A percentile compares a stretch with the other conserved stretches of the same genome.
These are phyloP conservation scores for Rhabdomys dilectus DNA, from an alignment of 2,113 vertebrate species.

Conservation along the genomic window DNA sequence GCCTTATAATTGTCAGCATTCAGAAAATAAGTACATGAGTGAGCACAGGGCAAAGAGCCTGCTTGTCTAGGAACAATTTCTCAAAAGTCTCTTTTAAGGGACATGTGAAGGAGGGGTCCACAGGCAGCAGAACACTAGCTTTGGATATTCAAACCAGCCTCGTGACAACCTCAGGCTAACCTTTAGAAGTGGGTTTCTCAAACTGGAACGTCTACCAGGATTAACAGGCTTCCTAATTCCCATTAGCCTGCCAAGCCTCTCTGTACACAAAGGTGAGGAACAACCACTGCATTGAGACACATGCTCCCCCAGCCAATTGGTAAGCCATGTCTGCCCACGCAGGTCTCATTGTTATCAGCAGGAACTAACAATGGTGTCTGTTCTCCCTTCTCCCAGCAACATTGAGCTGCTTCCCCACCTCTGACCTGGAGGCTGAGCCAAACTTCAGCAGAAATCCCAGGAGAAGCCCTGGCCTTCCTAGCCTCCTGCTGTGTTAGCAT, in stretches of 20 bases:
- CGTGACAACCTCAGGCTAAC: background rate
- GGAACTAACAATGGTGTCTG: constrained; percentile 19
- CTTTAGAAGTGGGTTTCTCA: background rate
- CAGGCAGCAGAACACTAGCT: background rate
- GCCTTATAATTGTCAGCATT: constrained; percentile 3
- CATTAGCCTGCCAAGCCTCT: constrained; percentile 36
- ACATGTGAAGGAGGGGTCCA: background rate
- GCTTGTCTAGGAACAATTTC: background rate
- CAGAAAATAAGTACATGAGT: background rate
- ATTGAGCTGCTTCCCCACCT: background rate
- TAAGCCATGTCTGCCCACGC: constrained; percentile 35
- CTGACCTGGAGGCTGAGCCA: background rate
- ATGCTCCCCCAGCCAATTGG: background rate
- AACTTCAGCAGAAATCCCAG: background rate
- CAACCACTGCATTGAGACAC: background rate
- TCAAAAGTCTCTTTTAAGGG: background rate
- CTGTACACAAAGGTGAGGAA: constrained; percentile 2
- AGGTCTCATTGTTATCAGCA: background rate
- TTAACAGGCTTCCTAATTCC: constrained; percentile 5
- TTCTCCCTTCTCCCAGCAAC: constrained; percentile 32
- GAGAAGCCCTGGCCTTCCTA: constrained; percentile 2
- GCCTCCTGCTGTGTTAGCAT: background rate
- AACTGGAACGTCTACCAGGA: background rate
- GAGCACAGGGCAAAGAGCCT: background rate
- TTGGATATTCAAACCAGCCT: background rate